Percentiles rank a stretch among this genome's conserved stretches.
Evolutionary conservation across 1,140 invertebrate genomes (phyloP).

Genomic region (Steinernema feltiae): DNA sequence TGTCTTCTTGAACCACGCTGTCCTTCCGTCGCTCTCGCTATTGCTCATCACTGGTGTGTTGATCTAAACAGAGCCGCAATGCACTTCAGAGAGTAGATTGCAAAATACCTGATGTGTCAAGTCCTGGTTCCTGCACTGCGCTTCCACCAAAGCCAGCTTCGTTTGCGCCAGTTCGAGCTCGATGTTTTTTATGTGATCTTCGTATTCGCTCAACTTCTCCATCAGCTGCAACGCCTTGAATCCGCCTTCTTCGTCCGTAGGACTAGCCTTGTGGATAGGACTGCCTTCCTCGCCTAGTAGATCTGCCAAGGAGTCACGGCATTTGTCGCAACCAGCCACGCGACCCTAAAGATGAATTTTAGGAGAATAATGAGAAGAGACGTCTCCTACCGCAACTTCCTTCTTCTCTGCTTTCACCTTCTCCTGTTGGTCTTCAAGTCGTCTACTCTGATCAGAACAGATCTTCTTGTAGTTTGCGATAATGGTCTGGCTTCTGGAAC

Average conservation of each 20-base stretch:
- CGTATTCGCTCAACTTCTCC: conserved; percentile 42
- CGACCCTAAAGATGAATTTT: neutral
- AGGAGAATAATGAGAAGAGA: neutral
- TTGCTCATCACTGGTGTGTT: conserved; percentile 20
- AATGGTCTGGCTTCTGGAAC: conserved; percentile 69
- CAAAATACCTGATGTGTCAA: conserved; percentile 45
- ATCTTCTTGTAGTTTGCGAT: conserved; percentile 79
- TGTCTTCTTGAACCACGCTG: conserved; percentile 25
- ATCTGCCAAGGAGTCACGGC: conserved; percentile 6
- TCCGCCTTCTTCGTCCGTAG: neutral
- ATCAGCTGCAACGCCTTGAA: conserved; percentile 34
- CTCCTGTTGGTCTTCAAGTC: conserved; percentile 36
- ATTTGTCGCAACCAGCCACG: neutral
- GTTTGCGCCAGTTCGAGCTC: conserved; percentile 91
- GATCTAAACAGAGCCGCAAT: conserved; percentile 16
- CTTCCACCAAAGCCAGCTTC: conserved; percentile 90
- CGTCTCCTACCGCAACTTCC: conserved; percentile 12
- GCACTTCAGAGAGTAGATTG: neutral
- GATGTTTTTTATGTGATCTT: conserved; percentile 45
- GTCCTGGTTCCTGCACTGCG: conserved; percentile 89
- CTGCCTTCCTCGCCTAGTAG: neutral
- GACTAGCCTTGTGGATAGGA: neutral
- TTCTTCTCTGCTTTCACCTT: conserved; percentile 29
- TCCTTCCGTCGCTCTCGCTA: conserved; percentile 35
- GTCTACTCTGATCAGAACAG: conserved; percentile 34